Conservation (phyloP, 2,888 invertebrate species). For the Polymixis flavicincta region DNA sequence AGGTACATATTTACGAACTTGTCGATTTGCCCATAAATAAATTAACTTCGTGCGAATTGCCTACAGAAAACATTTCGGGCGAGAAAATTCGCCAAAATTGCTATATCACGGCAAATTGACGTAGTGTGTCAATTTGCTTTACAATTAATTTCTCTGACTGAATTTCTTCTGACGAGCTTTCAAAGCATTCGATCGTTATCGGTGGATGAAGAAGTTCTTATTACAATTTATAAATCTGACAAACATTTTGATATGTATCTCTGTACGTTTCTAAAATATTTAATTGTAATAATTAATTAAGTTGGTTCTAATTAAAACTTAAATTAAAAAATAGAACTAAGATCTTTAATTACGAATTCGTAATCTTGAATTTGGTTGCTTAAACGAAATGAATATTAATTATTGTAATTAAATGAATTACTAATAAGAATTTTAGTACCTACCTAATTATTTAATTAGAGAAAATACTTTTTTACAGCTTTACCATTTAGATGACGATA, state of each 20-base stretch:
- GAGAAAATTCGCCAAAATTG: too few species aligned
- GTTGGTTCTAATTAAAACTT: slow-evolving; percentile 38
- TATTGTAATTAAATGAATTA: slow-evolving; percentile 6
- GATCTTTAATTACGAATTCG: slow-evolving; percentile 7
- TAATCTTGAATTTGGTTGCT: slow-evolving; percentile 11
- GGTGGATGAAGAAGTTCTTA: slow-evolving; percentile 33
- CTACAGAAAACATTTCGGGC: too few species aligned
- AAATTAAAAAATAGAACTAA: slow-evolving; percentile 12
- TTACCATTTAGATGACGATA: neutral
- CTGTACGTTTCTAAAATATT: slow-evolving; percentile 9
- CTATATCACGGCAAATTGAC: neutral
- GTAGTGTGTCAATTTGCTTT: neutral
- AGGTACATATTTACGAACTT: too few species aligned
- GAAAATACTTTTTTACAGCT: neutral
- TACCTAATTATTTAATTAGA: slow-evolving; percentile 2
- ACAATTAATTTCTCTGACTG: neutral
- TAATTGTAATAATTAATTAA: slow-evolving; percentile 1
- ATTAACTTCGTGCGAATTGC: too few species aligned
- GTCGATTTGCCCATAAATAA: too few species aligned
- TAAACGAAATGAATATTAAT: neutral
- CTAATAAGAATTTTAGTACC: slow-evolving; percentile 8
- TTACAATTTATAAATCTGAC: slow-evolving; percentile 48
- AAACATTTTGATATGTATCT: slow-evolving; percentile 25
- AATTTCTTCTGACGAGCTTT: slow-evolving; percentile 22
- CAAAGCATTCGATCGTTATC: slow-evolving; percentile 53